A percentile compares a stretch with the other conserved stretches of the same genome.
Conservation (phyloP, 2,113 vertebrate species). For the Leucopternis melanops region DNA sequence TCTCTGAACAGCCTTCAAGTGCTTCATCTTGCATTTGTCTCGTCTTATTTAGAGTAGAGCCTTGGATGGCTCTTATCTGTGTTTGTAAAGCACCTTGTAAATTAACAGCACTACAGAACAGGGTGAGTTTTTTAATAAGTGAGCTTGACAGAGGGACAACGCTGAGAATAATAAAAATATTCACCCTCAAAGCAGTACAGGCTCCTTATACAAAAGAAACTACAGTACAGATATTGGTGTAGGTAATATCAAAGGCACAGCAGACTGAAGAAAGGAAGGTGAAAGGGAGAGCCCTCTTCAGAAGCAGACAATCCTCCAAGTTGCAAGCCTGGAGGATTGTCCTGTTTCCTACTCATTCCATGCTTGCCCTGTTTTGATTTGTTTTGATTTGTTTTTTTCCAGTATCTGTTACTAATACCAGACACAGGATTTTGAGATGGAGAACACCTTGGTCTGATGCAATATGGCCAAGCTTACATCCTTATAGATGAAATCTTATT, state of each 20-base stretch:
- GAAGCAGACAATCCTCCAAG: not conserved
- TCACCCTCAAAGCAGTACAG: not conserved
- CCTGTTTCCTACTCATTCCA: not conserved
- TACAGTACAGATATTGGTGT: not conserved
- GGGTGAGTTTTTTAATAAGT: not conserved
- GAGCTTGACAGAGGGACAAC: not conserved
- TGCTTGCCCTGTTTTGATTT: not conserved
- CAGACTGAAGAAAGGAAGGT: not conserved
- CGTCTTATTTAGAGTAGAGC: not conserved
- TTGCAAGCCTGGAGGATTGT: not conserved
- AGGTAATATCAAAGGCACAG: not conserved
- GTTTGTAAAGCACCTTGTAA: conserved; percentile 53
- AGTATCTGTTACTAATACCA: not conserved
- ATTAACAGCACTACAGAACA: conserved; percentile 33
- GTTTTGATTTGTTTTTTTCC: not conserved
- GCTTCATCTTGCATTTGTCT: conserved; percentile 9
- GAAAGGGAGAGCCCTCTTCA: not conserved
- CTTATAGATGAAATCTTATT: not conserved
- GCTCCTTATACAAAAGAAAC: not conserved
- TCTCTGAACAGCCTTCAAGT: not conserved
- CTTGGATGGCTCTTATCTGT: conserved; percentile 12
- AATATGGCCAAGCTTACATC: not conserved
- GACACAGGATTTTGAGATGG: not conserved
- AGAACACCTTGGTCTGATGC: not conserved
- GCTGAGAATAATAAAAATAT: conserved; percentile 27